Evolutionary conservation across 2,888 invertebrate species (phyloP), one percentile per base, ranked within the genome.

Genomic region (Willowsia nigromaculata): DNA sequence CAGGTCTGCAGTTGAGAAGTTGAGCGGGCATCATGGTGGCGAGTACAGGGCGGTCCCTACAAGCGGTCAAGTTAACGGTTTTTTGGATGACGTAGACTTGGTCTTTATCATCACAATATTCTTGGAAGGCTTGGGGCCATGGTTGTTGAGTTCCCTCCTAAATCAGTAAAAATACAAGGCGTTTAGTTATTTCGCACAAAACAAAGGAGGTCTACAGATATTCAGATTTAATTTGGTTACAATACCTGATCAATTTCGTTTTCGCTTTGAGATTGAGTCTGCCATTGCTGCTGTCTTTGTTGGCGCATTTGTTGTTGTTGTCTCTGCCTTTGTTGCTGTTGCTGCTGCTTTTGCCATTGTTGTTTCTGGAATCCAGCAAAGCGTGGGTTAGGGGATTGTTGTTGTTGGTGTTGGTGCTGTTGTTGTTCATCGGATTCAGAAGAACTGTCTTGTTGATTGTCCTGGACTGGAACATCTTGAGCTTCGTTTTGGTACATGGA

Each of bases 41-140:
- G 65, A 92, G 91, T 40, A 93, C 91, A 59, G 94, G 93, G 88
- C 93, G 93, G 85, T 93, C 91, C 76, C 89, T 88, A 93, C 94
- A 94, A 90, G 93, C 93, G 89, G 94, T 93, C 93, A 94, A 94
- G 93, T 94, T 94, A 92, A 94, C 92, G 56, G 94, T 93, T 93
- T 94, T 94, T 91, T 93, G 93, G 91, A 94, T 93, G 65, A 93
- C 92, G 91, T 93, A 93, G 89, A 92, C 74, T 90, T 92, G 92
- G 56, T 92, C 91, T 4, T 90, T 53, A 9, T 90, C 59, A 1
- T 90, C 74, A 82, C 92, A 92, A 88, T 90, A 91, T 53, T 90
- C 9, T 43, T 90, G n/a, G 86, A 91, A 92, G 82, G 90, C 91
- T 53, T 81, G 81, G 30, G 91, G 91, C 92, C 92, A 92, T 6